Percentiles rank a stretch among this genome's conserved stretches.
These are phyloP conservation scores for Picathartes gymnocephalus DNA, from an alignment of 2,113 vertebrate genomes.

Conservation along the genomic window DNA sequence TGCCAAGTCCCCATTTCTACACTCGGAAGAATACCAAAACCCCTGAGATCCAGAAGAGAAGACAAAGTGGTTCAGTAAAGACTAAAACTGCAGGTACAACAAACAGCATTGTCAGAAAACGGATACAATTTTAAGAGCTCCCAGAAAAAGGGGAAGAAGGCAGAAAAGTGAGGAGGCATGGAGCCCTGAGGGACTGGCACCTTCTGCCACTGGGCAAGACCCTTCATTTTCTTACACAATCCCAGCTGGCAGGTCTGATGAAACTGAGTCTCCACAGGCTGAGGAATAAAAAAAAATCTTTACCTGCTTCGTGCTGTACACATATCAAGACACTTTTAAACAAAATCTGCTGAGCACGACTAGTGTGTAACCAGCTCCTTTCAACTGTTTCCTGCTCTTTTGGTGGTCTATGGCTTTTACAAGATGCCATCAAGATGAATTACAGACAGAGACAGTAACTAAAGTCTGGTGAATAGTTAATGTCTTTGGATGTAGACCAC, in stretches of 20 bases:
- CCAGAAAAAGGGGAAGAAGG: not conserved
- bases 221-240: not conserved
- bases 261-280: not conserved
- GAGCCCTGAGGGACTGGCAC: not conserved
- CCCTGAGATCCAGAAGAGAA: not conserved
- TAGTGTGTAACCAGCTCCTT: not conserved
- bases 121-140: not conserved
- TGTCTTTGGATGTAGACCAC: not conserved
- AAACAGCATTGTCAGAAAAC: not conserved
- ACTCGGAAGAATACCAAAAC: not conserved
- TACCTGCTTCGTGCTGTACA: not conserved
- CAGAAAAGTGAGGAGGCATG: not conserved
- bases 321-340: not conserved
- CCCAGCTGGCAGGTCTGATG: not conserved
- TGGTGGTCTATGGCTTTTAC: not conserved
- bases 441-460: not conserved
- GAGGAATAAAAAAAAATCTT: not conserved
- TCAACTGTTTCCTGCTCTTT: not conserved
- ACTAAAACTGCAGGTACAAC: not conserved
- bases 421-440: not conserved
- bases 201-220: not conserved
- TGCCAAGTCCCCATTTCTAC: not conserved
- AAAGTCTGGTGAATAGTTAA: not conserved
- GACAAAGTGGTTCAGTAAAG: not conserved
- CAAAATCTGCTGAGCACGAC: not conserved